These are phyloP conservation scores for Dinomys branickii DNA, from an alignment of 2,113 vertebrate genomes.

Conservation along the genomic window DNA sequence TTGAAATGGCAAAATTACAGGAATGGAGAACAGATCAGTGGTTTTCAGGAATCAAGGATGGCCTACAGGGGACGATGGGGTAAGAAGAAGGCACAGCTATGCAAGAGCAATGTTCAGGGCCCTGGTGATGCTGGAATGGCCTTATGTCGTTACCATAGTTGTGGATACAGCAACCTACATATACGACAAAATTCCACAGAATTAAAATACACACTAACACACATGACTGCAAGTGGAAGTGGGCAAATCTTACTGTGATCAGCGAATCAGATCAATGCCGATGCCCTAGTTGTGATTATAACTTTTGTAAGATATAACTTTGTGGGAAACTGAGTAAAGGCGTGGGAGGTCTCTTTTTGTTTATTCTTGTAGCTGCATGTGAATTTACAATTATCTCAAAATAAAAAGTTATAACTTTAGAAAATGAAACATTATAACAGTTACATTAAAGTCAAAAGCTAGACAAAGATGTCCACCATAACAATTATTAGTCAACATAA, in stretches of 20 bases:
- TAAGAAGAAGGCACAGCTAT: background rate
- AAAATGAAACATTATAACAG: conserved; percentile 13
- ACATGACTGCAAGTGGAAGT: background rate
- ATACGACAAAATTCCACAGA: background rate
- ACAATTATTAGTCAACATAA: background rate
- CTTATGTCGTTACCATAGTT: background rate
- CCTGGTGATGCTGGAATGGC: background rate
- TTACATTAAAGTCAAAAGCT: conserved; percentile 19
- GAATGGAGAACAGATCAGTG: background rate
- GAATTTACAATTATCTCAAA: background rate
- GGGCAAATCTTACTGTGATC: background rate
- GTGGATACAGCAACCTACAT: background rate
- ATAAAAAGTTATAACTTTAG: conserved; percentile 7
- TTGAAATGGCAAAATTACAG: background rate
- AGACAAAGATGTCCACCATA: background rate
- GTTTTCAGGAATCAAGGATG: background rate
- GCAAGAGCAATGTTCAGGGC: background rate
- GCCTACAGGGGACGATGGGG: fast-evolving
- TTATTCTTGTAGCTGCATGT: background rate
- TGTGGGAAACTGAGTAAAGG: background rate
- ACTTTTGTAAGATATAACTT: conserved; percentile 25
- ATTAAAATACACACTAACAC: background rate
- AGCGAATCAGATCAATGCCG: background rate
- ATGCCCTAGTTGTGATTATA: background rate
- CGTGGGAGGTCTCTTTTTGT: background rate